Conservation (phyloP, 2,113 vertebrate species). For the Ptilonorhynchus violaceus region DNA sequence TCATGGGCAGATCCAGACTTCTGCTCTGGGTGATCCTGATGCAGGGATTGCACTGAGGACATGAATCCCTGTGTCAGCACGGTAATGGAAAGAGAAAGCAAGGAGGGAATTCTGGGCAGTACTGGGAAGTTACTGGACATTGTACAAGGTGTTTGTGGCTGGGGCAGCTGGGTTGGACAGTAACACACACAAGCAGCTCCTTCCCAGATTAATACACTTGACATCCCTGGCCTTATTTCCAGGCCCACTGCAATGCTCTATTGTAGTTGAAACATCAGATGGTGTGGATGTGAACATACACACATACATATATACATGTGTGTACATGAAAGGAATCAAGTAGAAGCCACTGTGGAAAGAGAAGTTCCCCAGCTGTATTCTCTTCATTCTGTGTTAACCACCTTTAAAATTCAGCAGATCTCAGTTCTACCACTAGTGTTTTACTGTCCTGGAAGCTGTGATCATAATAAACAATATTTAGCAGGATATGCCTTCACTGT, state of each 20-base stretch:
- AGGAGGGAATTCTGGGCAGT: not conserved
- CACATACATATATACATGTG: rapidly evolving
- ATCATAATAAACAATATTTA: not conserved
- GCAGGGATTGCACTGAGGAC: not conserved
- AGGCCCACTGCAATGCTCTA: not conserved
- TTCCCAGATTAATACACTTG: not conserved
- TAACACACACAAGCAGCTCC: not conserved
- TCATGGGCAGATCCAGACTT: not conserved
- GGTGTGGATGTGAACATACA: not conserved
- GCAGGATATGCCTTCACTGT: not conserved
- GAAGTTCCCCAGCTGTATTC: not conserved
- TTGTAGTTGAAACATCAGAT: not conserved
- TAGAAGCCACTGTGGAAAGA: not conserved
- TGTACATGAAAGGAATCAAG: not conserved
- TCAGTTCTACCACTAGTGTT: not conserved
- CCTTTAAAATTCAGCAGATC: not conserved
- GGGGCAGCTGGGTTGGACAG: not conserved
- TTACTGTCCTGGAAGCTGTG: not conserved
- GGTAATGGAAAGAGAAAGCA: not conserved
- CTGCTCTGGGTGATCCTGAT: not conserved
- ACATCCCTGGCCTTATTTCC: not conserved
- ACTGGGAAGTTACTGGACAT: not conserved
- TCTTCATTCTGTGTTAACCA: not conserved
- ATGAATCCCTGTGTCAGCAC: not conserved
- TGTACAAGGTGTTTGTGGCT: not conserved